Conservation (phyloP, 2,888 invertebrate species). For the Luperina nickerlii region DNA sequence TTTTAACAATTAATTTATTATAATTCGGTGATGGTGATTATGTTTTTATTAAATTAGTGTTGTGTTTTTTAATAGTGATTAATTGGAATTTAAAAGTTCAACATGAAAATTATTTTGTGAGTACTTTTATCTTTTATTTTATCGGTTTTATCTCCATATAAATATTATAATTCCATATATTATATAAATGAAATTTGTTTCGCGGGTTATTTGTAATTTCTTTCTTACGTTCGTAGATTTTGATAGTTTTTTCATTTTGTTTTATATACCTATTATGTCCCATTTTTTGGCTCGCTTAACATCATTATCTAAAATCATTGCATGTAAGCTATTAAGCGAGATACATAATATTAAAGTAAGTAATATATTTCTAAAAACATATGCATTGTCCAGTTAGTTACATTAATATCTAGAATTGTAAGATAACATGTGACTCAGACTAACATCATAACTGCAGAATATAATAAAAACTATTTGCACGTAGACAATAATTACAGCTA, state of each 20-base stretch:
- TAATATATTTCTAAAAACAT: background rate
- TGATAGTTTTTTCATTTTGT: background rate
- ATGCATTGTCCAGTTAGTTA: background rate
- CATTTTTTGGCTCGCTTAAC: background rate
- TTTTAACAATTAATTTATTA: conserved; percentile 27
- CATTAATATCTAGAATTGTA: background rate
- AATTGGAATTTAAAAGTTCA: conserved; percentile 57
- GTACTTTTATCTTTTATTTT: conserved; percentile 52
- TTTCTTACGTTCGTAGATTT: background rate
- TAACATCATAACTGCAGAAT: background rate
- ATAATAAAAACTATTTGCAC: conserved; percentile 3
- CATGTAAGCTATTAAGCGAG: background rate
- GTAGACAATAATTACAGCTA: conserved; percentile 3
- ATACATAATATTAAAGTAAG: background rate
- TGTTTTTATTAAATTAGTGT: conserved; percentile 56
- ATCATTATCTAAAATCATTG: background rate
- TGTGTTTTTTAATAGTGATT: conserved; percentile 42
- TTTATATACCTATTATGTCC: background rate
- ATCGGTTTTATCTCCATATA: background rate
- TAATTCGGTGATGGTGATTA: conserved; percentile 60
- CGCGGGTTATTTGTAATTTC: background rate
- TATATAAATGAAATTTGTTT: conserved; percentile 22
- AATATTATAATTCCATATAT: background rate
- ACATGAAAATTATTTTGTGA: conserved; percentile 70
- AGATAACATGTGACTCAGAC: conserved; percentile 1